phyloP scores from a whole-genome alignment of 2,888 invertebrate genomes.

The Hyppa rectilinea region DNA sequence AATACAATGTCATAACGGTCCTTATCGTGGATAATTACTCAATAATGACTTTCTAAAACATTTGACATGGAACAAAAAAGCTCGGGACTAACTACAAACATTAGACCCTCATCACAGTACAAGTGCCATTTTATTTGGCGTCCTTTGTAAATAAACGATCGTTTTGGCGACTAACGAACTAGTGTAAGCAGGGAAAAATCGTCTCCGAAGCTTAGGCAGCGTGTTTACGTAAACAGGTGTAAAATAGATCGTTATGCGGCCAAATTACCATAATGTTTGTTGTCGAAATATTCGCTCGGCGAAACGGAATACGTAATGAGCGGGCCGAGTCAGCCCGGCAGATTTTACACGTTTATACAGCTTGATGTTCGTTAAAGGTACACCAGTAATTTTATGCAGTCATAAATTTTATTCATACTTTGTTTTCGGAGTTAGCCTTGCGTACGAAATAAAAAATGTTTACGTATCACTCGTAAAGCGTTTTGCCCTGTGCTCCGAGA shows the following conservation, averaged over 20 bases:
- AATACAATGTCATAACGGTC: constrained; percentile 57
- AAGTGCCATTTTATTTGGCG: constrained; percentile 63
- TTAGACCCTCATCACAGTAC: constrained; percentile 68
- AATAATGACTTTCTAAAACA: constrained; percentile 66
- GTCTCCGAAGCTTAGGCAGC: constrained; percentile 81
- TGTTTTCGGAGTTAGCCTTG: constrained; percentile 72
- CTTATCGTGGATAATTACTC: constrained; percentile 61
- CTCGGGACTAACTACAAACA: constrained; percentile 64
- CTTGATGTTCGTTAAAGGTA: constrained; percentile 82
- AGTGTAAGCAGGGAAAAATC: constrained; percentile 76
- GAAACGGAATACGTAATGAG: constrained; percentile 87
- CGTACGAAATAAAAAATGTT: constrained; percentile 63
- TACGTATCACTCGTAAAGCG: constrained; percentile 62
- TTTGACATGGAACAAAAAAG: constrained; percentile 64
- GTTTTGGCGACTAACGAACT: constrained; percentile 69
- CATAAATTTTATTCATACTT: constrained; percentile 81
- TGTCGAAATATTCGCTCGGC: constrained; percentile 87
- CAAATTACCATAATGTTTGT: constrained; percentile 89
- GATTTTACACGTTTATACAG: constrained; percentile 82
- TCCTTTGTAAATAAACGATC: constrained; percentile 68
- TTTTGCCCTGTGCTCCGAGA: constrained; percentile 55
- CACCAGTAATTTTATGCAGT: constrained; percentile 81
- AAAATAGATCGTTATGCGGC: constrained; percentile 87
- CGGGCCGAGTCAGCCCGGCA: constrained; percentile 79
- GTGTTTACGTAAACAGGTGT: constrained; percentile 89